Percentiles rank a stretch among this genome's conserved stretches.
Evolutionary conservation across 2,797 vertebrate species (phyloP).

Genomic region (Cirrhinus mrigala): DNA sequence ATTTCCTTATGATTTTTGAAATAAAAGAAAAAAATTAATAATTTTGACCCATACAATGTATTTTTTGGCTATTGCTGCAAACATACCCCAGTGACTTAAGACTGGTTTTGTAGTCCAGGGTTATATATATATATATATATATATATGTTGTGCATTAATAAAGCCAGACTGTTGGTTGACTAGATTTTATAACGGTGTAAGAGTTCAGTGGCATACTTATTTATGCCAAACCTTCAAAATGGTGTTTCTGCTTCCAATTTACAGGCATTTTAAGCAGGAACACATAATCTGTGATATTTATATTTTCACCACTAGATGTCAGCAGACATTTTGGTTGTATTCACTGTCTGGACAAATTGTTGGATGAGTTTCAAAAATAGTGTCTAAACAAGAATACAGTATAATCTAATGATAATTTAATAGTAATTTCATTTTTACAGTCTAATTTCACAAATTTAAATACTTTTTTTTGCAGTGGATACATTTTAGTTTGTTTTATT

Average conservation of each 20-base stretch:
- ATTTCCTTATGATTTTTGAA: too few relatives aligned
- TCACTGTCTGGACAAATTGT: neutral
- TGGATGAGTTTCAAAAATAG: neutral
- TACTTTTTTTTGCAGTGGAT: too few relatives aligned
- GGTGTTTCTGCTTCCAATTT: neutral
- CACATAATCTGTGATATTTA: neutral
- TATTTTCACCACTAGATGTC: constrained; percentile 44
- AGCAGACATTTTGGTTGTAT: constrained; percentile 14
- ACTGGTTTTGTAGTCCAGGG: too few relatives aligned
- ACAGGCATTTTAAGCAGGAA: too few relatives aligned
- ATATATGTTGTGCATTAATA: neutral
- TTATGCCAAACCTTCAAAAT: neutral
- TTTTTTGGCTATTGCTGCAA: too few relatives aligned
- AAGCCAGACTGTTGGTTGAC: neutral
- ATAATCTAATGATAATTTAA: neutral
- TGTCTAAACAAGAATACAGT: neutral
- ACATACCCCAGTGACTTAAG: too few relatives aligned
- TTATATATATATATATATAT: too few relatives aligned
- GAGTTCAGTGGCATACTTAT: neutral
- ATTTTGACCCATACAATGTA: too few relatives aligned
- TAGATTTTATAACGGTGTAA: neutral
- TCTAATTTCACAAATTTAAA: neutral
- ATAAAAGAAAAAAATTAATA: too few relatives aligned
- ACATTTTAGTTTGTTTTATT: too few relatives aligned
- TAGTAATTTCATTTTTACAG: neutral